Evolutionary conservation across 2,797 vertebrate species (phyloP).

Genomic region (Dromococcyx pavoninus): DNA sequence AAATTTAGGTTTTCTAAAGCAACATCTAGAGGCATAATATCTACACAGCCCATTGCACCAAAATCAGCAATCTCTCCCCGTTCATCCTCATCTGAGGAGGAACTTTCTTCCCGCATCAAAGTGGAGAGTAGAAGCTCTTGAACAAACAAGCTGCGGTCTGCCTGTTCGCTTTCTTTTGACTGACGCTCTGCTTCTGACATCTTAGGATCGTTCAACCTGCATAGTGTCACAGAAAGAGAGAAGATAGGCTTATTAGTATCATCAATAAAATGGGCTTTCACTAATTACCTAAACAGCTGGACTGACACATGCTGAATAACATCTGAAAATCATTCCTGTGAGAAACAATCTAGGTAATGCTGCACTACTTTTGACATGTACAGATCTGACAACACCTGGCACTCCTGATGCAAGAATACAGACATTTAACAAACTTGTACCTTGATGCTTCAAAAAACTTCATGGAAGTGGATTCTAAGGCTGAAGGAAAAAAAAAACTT

Average conservation of each 20-base stretch:
- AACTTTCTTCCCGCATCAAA: conserved; percentile 94
- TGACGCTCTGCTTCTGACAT: conserved; percentile 94
- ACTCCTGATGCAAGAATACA: neutral
- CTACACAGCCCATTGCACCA: conserved; percentile 99
- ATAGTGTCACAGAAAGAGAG: conserved; percentile 1
- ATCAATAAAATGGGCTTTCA: neutral
- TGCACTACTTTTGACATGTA: conserved; percentile 3
- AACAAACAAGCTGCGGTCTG: conserved; percentile 94
- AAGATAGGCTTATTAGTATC: conserved; percentile 4
- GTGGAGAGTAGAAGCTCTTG: conserved; percentile 98
- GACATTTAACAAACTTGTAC: conserved; percentile 24
- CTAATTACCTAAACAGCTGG: conserved; percentile 65
- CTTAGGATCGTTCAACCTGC: conserved; percentile 94
- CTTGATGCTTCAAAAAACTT: neutral
- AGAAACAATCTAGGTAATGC: conserved; percentile 4
- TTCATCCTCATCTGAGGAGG: conserved; percentile 95
- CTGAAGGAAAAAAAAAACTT: neutral
- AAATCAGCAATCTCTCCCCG: conserved; percentile 95
- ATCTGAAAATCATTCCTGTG: neutral
- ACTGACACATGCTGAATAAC: neutral
- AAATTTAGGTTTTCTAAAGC: conserved; percentile 99
- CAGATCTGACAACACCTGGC: neutral
- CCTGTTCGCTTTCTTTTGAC: conserved; percentile 89
- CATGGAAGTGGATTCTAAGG: neutral
- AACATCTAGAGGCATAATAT: conserved; percentile 99